phyloP scores from a whole-genome alignment of 2,888 invertebrate species.

The Nycteola revayana region DNA sequence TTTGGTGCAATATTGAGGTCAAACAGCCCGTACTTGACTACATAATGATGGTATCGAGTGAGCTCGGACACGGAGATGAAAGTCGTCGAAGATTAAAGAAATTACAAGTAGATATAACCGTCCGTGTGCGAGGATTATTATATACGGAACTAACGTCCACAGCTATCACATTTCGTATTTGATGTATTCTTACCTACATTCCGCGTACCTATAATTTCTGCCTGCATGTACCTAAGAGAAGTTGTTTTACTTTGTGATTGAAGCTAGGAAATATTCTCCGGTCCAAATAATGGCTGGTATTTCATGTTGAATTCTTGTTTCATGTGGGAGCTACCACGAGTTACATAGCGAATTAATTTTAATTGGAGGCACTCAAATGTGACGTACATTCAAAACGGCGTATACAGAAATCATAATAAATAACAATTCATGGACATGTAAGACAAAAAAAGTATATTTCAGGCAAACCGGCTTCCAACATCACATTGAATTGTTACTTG shows the following conservation, averaged over 20 bases:
- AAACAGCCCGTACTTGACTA: conserved; percentile 46
- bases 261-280: conserved; percentile 41
- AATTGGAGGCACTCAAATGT: conserved; percentile 30
- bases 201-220: too few species aligned
- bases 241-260: conserved; percentile 22
- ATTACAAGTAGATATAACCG: background rate
- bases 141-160: too few species aligned
- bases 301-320: conserved; percentile 32
- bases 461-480: conserved; percentile 13
- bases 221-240: conserved; percentile 23
- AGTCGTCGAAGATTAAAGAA: too few species aligned
- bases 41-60: too few species aligned
- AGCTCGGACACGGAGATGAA: too few species aligned
- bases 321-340: conserved; percentile 19
- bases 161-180: too few species aligned
- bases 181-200: too few species aligned
- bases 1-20: conserved; percentile 47
- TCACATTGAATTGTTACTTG: conserved; percentile 7
- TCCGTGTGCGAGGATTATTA: too few species aligned
- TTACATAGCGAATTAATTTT: conserved; percentile 11
- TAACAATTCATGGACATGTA: conserved; percentile 11
- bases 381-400: conserved; percentile 16
- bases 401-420: conserved; percentile 9
- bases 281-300: conserved; percentile 41
- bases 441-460: conserved; percentile 15